Evolutionary conservation across 2,888 invertebrate genomes (phyloP), one percentile per base, ranked within the genome.

Genomic region (Macropis europaea): DNA sequence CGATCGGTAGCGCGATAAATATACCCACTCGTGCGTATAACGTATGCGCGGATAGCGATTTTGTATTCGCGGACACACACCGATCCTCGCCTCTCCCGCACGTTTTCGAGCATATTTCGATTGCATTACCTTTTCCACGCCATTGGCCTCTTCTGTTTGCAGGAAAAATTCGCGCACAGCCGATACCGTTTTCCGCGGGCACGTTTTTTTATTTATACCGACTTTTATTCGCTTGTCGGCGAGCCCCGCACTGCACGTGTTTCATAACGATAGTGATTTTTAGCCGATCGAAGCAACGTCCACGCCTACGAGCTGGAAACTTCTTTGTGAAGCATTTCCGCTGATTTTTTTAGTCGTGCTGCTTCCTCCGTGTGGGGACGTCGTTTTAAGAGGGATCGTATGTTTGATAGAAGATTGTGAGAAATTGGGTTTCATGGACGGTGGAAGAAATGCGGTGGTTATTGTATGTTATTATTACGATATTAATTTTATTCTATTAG

Each of bases 11-110:
- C 61, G 52, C 63, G 76, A 79, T 76, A 79, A 79, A 77, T 78
- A 67, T 64, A 75, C 47, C 63, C 74, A 72, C 72, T 77, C 78
- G 71, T 64, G 75, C 77, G 57, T 75, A 60, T 73, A 77, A 77
- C 73, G 69, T 62, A 73, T 69, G 76, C 73, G 66, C 62, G 67
- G 57, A 79, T 73, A 67, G 50, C 73, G 70, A 79, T 78, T 78
- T 73, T 59, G 70, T 61, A 67, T 79, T 73, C 76, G 34, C 40
- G 68, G 45, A 50, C n/a, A 43, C 34, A 11, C 15, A 48, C 45
- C 67, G 60, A 67, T 74, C n/a, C 50, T 36, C 77, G 54, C 54
- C 38, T 40, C 34, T 42, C 48, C 50, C 45, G 15, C 48, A 19
- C 50, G 22, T 38, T 47, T 70, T 64, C 53, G 32, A 57, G 43